Evolutionary conservation across 30 jellyfish, hydroid and myxozoan genomes (phyloP), one percentile per base, ranked within the genome.

Genomic region (Nemopilema nomurai): DNA sequence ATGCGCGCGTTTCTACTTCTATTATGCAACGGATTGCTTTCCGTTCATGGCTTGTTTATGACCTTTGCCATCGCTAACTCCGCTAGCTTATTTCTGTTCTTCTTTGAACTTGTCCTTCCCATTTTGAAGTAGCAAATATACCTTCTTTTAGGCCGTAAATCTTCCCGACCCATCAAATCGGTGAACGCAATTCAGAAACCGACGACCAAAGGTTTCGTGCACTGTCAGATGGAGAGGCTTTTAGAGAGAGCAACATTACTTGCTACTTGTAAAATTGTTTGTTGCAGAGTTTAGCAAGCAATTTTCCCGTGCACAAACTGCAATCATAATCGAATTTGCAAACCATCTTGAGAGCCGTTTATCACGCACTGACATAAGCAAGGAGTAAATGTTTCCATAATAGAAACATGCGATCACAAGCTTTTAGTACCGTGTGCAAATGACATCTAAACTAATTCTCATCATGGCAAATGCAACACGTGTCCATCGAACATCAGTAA

Each of bases 1-100:
- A 66, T 69, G 79, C 30, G 88, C 29, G 50, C 67, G 68, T 62
- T 78, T 65, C 51, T 49, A 23, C 79, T 41, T 13, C 57, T 13
- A 41, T 41, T 41, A 41, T 41, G 57, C 6, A 41, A 41, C 6
- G 57, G 13, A 41, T 41, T 41, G 57, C 57, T 41, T 41, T 41
- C 13, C 57, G 13, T 3, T 13, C 9, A 41, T 41, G 57, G 57
- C 57, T 13, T 41, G 57, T 41, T 41, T 41, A 41, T 41, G 57
- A 41, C 57, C 57, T 41, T 13, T 41, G 57, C 13, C 57, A 41
- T 41, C 57, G 57, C 13, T 41, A 3, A 41, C 13, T 41, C 57
- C 13, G 57, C 6, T 41, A 41, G 9, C 57, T 6, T 41, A 6
- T 41, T 6, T 6, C 57, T 13, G 57, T 41, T 41, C 57, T 41